Percentiles rank a stretch among this genome's conserved stretches.
phyloP scores from a whole-genome alignment of 2,113 vertebrate genomes.

The Tretioscincus oriximinensis region DNA sequence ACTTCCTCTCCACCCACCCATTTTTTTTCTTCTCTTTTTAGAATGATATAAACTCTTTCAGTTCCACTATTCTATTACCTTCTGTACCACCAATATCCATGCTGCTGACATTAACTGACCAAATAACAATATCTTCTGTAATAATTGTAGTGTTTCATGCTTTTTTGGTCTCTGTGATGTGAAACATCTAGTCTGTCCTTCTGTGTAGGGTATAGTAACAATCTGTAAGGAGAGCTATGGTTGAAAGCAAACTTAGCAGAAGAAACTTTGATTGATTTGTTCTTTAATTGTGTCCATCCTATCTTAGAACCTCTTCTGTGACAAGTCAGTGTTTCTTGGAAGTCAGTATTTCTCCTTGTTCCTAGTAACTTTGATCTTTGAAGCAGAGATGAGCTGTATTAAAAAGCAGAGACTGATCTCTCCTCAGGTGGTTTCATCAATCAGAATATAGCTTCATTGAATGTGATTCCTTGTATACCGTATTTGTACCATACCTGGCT shows the following conservation, averaged over 20 bases:
- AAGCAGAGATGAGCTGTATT: neutral
- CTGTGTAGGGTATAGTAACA: neutral
- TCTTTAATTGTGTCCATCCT: neutral
- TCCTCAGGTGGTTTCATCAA: neutral
- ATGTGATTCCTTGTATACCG: neutral
- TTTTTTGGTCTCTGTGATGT: conserved; percentile 18
- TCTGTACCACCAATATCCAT: conserved; percentile 3
- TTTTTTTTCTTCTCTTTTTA: conserved; percentile 45
- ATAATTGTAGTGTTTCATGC: neutral
- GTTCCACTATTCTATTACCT: conserved; percentile 19
- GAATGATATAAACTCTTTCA: conserved; percentile 56
- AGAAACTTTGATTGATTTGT: neutral
- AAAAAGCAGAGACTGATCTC: neutral
- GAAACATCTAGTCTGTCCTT: conserved; percentile 26
- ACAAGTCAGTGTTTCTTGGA: neutral
- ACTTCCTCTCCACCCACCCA: neutral
- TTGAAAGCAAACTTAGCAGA: accelerated
- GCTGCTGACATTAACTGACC: conserved; percentile 66
- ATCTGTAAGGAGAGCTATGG: neutral
- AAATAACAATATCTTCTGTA: conserved; percentile 47
- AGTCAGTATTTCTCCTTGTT: neutral
- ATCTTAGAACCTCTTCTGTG: neutral
- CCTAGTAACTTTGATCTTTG: neutral
- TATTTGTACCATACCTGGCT: neutral
- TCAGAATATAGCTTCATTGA: neutral